phyloP scores from a whole-genome alignment of 1,140 invertebrate genomes.

The Cotesia chilonis region DNA sequence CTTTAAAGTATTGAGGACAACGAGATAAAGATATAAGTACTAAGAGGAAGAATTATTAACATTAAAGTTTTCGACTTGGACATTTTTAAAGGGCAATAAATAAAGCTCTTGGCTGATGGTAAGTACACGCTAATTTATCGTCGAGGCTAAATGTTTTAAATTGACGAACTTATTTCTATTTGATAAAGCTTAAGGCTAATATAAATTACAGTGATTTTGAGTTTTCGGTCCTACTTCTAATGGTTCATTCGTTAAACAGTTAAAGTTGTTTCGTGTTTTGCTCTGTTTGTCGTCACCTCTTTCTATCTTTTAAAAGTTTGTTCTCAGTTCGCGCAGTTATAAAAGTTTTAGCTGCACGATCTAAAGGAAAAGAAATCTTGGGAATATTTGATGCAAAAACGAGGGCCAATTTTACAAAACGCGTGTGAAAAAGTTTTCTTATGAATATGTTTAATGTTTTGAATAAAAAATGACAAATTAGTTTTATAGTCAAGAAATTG shows the following conservation, averaged over 20 bases:
- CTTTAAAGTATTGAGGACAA: not conserved
- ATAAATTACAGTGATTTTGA: too few species aligned
- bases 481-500: too few species aligned
- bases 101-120: not conserved
- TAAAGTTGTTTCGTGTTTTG: too few species aligned
- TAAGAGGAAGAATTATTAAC: not conserved
- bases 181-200: too few species aligned
- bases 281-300: too few species aligned
- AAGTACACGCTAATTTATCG: constrained; percentile 1
- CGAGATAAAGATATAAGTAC: constrained; percentile 5
- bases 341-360: constrained; percentile 14
- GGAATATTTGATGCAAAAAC: constrained; percentile 2
- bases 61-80: constrained; percentile 1
- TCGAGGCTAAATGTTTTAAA: not conserved
- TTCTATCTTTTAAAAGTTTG: too few species aligned
- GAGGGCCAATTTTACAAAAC: constrained; percentile 23
- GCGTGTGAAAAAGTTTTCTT: constrained; percentile 8
- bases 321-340: not conserved
- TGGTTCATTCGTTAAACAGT: too few species aligned
- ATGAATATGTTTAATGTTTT: constrained; percentile 15
- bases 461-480: not conserved
- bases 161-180: not conserved
- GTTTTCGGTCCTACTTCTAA: too few species aligned
- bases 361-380: not conserved
- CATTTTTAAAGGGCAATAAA: constrained; percentile 2